phyloP scores from a whole-genome alignment of 2,113 vertebrate genomes.

The Tauraco erythrolophus region DNA sequence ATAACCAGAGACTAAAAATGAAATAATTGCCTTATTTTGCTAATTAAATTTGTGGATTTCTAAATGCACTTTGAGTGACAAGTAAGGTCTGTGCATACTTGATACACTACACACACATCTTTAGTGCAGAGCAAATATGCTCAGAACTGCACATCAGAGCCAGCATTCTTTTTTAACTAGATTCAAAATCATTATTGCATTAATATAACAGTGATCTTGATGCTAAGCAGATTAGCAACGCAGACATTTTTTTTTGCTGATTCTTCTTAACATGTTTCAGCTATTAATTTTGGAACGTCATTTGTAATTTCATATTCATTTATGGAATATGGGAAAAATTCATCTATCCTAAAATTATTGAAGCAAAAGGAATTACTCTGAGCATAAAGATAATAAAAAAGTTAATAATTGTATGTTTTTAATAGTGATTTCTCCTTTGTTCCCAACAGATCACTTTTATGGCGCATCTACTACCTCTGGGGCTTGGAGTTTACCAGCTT shows the following conservation, averaged over 20 bases:
- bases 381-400: not conserved
- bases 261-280: not conserved
- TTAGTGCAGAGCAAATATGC: not conserved
- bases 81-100: fast-evolving
- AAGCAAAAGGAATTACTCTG: not conserved
- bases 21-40: not conserved
- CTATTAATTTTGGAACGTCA: not conserved
- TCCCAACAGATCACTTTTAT: conserved; percentile 85
- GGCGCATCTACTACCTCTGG: conserved; percentile 83
- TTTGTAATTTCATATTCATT: not conserved
- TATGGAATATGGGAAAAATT: not conserved
- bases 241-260: not conserved
- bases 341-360: not conserved
- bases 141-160: not conserved
- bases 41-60: not conserved
- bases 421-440: not conserved
- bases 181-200: not conserved
- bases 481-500: conserved; percentile 85
- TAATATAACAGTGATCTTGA: not conserved
- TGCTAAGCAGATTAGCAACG: not conserved
- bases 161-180: not conserved
- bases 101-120: fast-evolving
- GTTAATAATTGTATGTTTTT: not conserved
- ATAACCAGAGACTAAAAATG: not conserved
- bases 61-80: not conserved